Conservation (phyloP, 2,888 invertebrate species). For the Strigamia crassipes region DNA sequence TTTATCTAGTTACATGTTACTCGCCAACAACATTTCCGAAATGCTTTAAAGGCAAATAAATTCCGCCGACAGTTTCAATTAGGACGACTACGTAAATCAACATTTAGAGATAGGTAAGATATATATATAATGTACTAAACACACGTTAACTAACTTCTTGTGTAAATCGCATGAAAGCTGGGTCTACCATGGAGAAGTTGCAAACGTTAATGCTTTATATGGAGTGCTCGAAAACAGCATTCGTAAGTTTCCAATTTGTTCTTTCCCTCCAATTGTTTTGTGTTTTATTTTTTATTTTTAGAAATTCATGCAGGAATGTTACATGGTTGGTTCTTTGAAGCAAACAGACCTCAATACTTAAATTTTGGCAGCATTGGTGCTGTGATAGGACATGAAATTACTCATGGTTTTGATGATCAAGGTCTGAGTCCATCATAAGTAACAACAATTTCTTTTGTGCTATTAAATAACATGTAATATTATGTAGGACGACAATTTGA, state of each 20-base stretch:
- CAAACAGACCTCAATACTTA: slow-evolving; percentile 57
- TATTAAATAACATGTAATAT: background rate
- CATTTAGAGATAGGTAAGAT: slow-evolving; percentile 39
- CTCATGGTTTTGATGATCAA: slow-evolving; percentile 53
- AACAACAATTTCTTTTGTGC: background rate
- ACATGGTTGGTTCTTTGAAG: slow-evolving; percentile 59
- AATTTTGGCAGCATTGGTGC: slow-evolving; percentile 52
- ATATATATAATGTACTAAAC: no score
- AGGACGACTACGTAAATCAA: slow-evolving; percentile 21
- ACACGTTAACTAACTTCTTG: no score
- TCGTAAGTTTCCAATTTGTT: slow-evolving; percentile 66
- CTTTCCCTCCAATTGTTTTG: no score
- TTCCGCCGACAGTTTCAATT: slow-evolving; percentile 44
- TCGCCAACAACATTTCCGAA: slow-evolving; percentile 43
- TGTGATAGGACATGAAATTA: slow-evolving; percentile 54
- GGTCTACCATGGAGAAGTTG: slow-evolving; percentile 68
- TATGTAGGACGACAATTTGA: slow-evolving; percentile 53
- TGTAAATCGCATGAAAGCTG: background rate
- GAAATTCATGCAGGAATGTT: slow-evolving; percentile 59
- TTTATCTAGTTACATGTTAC: background rate
- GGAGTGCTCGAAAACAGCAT: slow-evolving; percentile 85
- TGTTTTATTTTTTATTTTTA: slow-evolving; percentile 52
- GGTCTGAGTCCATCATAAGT: slow-evolving; percentile 47
- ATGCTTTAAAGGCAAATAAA: slow-evolving; percentile 39
- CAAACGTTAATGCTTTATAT: slow-evolving; percentile 84